Evolutionary conservation across 2,797 vertebrate species (phyloP).

Genomic region (Borostomias antarcticus): DNA sequence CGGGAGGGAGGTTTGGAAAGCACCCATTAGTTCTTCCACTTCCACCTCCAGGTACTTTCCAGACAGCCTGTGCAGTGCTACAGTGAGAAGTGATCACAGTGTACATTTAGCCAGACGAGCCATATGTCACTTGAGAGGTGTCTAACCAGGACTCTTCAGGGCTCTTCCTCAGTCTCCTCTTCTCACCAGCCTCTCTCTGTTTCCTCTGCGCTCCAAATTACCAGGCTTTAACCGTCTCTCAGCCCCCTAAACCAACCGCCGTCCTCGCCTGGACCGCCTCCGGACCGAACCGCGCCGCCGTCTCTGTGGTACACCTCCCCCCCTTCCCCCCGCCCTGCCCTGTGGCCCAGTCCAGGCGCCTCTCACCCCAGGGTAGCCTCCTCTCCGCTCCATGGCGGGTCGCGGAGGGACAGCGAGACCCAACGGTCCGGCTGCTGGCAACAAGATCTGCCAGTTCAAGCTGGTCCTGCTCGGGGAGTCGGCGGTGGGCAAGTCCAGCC

Average conservation of each 20-base stretch:
- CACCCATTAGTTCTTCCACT: background rate
- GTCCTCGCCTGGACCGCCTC: background rate
- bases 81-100: background rate
- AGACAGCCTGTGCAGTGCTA: slow-evolving; percentile 2
- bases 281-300: background rate
- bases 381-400: slow-evolving; percentile 81
- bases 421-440: slow-evolving; percentile 79
- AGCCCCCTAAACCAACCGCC: background rate
- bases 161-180: background rate
- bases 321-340: background rate
- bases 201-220: background rate
- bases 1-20: no score
- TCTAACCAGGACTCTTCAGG: no score
- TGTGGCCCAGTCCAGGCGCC: slow-evolving; percentile 19
- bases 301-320: background rate
- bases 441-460: slow-evolving; percentile 89
- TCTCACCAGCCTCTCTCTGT: background rate
- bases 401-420: slow-evolving; percentile 84
- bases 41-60: slow-evolving; percentile 9
- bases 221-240: background rate
- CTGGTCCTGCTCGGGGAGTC: slow-evolving; percentile 86
- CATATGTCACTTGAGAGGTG: no score
- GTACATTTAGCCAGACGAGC: background rate
- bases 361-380: slow-evolving; percentile 31
- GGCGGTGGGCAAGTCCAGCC: slow-evolving; percentile 86